These are phyloP conservation scores for Ardeotis arabs DNA, from an alignment of 2,113 vertebrate genomes.

Conservation along the genomic window DNA sequence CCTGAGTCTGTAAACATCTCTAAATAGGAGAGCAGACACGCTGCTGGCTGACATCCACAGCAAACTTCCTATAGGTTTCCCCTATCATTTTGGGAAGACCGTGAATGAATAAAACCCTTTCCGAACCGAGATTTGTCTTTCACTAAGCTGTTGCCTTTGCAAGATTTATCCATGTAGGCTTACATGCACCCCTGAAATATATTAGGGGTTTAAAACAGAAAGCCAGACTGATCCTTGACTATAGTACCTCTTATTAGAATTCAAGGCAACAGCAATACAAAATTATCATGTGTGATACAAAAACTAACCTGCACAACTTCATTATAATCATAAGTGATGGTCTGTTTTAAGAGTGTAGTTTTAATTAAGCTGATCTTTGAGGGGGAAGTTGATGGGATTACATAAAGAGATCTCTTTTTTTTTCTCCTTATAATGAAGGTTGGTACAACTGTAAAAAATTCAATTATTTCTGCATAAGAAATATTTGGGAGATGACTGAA, in stretches of 20 bases:
- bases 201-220: neutral
- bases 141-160: neutral
- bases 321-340: neutral
- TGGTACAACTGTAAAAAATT: conserved; percentile 49
- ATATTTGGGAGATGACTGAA: conserved; percentile 70
- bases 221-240: conserved; percentile 43
- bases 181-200: conserved; percentile 9
- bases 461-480: conserved; percentile 65
- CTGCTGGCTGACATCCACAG: neutral
- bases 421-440: neutral
- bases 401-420: neutral
- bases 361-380: conserved; percentile 66
- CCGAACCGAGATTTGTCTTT: neutral
- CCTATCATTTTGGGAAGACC: neutral
- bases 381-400: conserved; percentile 30
- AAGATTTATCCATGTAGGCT: conserved; percentile 9
- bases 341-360: conserved; percentile 38
- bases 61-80: neutral
- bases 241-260: neutral
- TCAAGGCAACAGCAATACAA: neutral
- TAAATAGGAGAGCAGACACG: neutral
- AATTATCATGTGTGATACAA: neutral
- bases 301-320: conserved; percentile 22
- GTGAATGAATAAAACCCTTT: neutral
- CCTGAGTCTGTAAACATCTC: neutral